Evolutionary conservation across 64 coral and sea anemone genomes (phyloP).

Genomic region (Orbicella faveolata): DNA sequence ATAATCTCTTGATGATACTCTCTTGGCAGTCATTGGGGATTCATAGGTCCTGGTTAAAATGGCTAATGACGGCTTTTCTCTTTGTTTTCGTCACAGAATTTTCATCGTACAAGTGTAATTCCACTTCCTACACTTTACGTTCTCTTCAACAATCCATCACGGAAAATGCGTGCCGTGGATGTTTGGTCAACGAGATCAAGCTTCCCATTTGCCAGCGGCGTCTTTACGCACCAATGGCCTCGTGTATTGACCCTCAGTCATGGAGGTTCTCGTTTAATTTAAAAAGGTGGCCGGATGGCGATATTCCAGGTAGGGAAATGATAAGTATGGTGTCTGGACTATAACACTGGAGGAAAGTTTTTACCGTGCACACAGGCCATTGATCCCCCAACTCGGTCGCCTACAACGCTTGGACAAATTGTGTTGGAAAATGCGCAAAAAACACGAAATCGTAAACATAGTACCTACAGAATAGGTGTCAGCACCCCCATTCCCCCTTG

Average conservation of each 20-base stretch:
- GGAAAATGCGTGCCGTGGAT: neutral
- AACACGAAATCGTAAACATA: too few relatives aligned
- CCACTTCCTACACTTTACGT: neutral
- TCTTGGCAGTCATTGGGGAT: too few relatives aligned
- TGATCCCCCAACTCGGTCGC: too few relatives aligned
- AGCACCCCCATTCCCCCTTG: too few relatives aligned
- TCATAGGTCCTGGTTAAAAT: too few relatives aligned
- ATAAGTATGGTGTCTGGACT: too few relatives aligned
- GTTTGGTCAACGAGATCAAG: neutral
- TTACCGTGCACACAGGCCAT: too few relatives aligned
- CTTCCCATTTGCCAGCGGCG: neutral
- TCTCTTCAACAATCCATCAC: neutral
- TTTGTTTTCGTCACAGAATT: neutral
- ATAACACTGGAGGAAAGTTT: too few relatives aligned
- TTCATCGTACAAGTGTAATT: slow-evolving; percentile 1
- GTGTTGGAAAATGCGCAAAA: too few relatives aligned
- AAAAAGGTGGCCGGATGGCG: neutral
- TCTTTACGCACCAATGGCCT: slow-evolving; percentile 8
- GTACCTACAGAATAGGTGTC: too few relatives aligned
- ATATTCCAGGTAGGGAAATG: neutral
- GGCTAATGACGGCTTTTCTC: neutral
- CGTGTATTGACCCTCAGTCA: neutral
- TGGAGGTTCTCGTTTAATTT: neutral
- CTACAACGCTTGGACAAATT: too few relatives aligned
- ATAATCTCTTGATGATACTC: too few relatives aligned